Base-by-base conservation (phyloP, 2,797 vertebrate species). In the Acestrorhynchus altus region DNA sequence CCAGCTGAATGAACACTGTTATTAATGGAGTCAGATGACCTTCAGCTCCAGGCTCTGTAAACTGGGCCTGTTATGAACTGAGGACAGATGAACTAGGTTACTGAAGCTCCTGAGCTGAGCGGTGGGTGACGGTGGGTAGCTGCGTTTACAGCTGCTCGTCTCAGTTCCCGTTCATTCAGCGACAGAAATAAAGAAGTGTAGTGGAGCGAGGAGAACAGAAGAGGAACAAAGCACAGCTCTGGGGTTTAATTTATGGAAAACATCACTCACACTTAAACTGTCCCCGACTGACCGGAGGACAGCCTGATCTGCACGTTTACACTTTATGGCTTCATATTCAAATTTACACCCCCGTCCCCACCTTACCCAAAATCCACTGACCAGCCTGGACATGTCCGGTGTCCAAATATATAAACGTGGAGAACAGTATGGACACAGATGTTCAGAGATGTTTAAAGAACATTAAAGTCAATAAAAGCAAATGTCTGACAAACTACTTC, bases 151-250 rank as follows among this genome's bases (percentile, higher is more conserved):
- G 35, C 12, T 54, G 31, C 8, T 31, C 1, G 8, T 72, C 22
- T 72, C 16, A 31, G 65, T 51, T 74, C 22, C 13, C 44, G 39
- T 57, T 72, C 20, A 16, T 16, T 65, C 22, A 6, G 39, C 26
- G 60, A 59, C 28, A 16, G 42, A 74, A 74, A 68, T 40, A 20
- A 12, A 52, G 77, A 68, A 61, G 64, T 52, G 76, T 20, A 42
- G 31, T 35, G 31, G 31, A n/a, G 10, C 42, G 39, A 65, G 52
- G 16, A 18, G 15, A 31, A n/a, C 26, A 39, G 31, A 61, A 74
- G 28, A 74, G 64, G 54, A 79, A 78, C 7, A 67, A 63, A 51
- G 31, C 35, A 28, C 1, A 68, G 11, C 26, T 46, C 46, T 18
- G 13, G 9, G 13, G 24, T 28, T 22, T 16, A 4, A 5, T 59